Evolutionary conservation across 1,140 invertebrate genomes (phyloP), one percentile per base, ranked within the genome.

Genomic region (Stratiolaelaps scimitus): DNA sequence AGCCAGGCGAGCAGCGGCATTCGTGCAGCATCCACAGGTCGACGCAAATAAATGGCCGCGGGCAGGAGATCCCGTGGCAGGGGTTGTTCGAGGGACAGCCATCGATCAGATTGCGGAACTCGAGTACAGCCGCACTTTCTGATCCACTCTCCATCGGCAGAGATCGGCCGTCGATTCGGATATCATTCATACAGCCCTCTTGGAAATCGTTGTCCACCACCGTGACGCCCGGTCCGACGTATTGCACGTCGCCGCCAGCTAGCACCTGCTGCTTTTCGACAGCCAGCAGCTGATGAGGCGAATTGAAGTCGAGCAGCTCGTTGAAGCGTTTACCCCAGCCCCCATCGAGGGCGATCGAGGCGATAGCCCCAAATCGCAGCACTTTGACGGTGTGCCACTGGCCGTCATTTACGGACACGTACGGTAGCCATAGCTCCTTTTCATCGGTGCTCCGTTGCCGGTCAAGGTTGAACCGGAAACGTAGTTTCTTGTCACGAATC

Each of bases 11-110:
- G 79, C 90, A 93, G 92, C 89, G 92, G 89, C 92, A 98, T 72
- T 95, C 92, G 72, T 91, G 90, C 77, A 89, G 85, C 76, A 89
- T 91, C 92, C 92, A 98, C 0, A 95, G 81, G 77, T 96, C 92
- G 34, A 92, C 86, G 77, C 94, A 98, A 70, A 91, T 87, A 75
- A 93, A 92, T n/a, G 89, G 88, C 71, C 87, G 85, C 0, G 85
- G 85, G 74, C 92, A 95, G 69, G 87, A 86, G 43, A 92, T 87
- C 74, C 89, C 89, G 53, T 86, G 83, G 74, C 92, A 96, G 23
- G 92, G 90, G 72, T 92, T 90, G 71, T 94, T 92, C 0, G 90
- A 93, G 4, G 87, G 84, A 75, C 94, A 98, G 71, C 89, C 86
- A 60, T 84, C 84, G 71, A 89, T 87, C 17, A 96, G 77, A 75